Conservation (phyloP, 1,140 invertebrate species). For the Mya arenaria region DNA sequence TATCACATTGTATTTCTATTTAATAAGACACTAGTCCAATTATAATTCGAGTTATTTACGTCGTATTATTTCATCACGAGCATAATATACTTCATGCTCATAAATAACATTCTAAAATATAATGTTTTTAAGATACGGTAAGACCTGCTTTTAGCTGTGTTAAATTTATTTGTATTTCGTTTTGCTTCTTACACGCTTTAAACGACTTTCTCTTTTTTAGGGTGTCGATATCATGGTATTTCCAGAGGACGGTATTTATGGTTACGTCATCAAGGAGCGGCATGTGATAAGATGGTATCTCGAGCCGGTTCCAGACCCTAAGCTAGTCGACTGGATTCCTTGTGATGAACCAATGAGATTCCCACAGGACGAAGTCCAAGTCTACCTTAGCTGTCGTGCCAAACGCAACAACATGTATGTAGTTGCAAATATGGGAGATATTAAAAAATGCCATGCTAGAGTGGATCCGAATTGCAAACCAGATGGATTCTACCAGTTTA, state of each 20-base stretch:
- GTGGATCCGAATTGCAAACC: slow-evolving; percentile 81
- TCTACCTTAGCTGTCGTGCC: slow-evolving; percentile 83
- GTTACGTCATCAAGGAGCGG: slow-evolving; percentile 40
- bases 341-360: slow-evolving; percentile 52
- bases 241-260: slow-evolving; percentile 87
- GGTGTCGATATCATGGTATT: slow-evolving; percentile 91
- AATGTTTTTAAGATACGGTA: background rate
- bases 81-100: background rate
- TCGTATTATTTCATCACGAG: background rate
- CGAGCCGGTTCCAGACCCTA: slow-evolving; percentile 70
- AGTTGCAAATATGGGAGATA: slow-evolving; percentile 88
- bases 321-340: slow-evolving; percentile 53
- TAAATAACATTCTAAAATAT: background rate
- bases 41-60: too few relatives aligned
- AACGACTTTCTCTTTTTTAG: slow-evolving; percentile 77
- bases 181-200: background rate
- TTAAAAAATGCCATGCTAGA: slow-evolving; percentile 81
- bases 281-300: slow-evolving; percentile 58
- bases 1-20: too few relatives aligned
- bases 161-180: background rate
- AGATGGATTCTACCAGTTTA: slow-evolving; percentile 84
- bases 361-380: slow-evolving; percentile 54
- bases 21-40: too few relatives aligned
- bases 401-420: slow-evolving; percentile 83
- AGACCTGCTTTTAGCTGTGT: background rate